phyloP scores from a whole-genome alignment of 2,113 vertebrate genomes.

The Tachysurus fulvidraco region DNA sequence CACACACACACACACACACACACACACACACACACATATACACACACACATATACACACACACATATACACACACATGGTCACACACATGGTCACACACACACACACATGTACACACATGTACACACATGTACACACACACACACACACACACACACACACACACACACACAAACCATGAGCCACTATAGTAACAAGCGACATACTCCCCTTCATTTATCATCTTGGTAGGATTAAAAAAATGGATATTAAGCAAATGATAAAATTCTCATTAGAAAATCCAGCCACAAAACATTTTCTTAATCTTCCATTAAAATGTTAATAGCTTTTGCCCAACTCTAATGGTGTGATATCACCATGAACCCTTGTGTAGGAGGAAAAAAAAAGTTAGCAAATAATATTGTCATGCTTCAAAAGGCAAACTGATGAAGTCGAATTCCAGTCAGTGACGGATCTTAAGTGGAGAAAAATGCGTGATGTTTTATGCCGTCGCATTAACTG shows the following conservation, averaged over 20 bases:
- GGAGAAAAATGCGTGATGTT: neutral
- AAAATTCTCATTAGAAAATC: neutral
- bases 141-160: neutral
- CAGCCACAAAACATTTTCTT: neutral
- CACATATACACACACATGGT: neutral
- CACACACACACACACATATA: neutral
- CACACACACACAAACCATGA: neutral
- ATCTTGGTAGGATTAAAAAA: neutral
- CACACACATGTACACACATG: constrained; percentile 9
- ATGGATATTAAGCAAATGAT: neutral
- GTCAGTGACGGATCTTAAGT: neutral
- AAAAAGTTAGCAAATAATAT: neutral
- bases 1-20: neutral
- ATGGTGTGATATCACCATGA: too few relatives aligned
- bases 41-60: constrained; percentile 10
- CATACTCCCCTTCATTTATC: neutral
- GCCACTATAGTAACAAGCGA: neutral
- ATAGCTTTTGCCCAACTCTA: neutral
- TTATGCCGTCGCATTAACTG: neutral
- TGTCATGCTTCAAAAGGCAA: neutral
- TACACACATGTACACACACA: neutral
- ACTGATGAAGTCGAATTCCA: neutral
- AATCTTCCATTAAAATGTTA: neutral
- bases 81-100: constrained; percentile 10
- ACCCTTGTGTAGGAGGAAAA: neutral